A percentile compares a stretch with the other conserved stretches of the same genome.
These are phyloP conservation scores for Apamea monoglypha DNA, from an alignment of 2,888 invertebrate genomes.

Conservation along the genomic window DNA sequence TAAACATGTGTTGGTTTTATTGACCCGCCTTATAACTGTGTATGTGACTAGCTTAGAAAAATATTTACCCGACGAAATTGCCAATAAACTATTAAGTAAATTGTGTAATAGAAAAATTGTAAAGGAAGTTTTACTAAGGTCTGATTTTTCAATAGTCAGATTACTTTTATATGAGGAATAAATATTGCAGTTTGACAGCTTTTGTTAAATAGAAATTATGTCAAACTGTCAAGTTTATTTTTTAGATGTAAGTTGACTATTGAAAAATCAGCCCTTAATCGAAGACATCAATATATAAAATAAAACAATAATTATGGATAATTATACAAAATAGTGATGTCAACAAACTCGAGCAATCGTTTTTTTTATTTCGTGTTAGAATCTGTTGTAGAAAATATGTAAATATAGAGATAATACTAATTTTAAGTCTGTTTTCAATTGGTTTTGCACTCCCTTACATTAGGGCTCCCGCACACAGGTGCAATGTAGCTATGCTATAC, in stretches of 20 bases:
- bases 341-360: conserved; percentile 45
- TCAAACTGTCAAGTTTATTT: not conserved
- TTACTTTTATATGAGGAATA: not conserved
- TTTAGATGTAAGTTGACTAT: not conserved
- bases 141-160: not conserved
- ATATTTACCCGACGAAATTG: conserved; percentile 52
- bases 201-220: not conserved
- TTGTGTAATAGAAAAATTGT: conserved; percentile 41
- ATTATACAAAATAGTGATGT: conserved; percentile 33
- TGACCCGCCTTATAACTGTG: conserved; percentile 61
- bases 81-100: conserved; percentile 44
- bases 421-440: conserved; percentile 37
- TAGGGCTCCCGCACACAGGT: conserved; percentile 4
- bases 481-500: not conserved
- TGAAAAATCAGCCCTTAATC: not conserved
- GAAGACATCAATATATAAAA: conserved; percentile 12
- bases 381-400: conserved; percentile 46
- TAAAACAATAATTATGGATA: conserved; percentile 11
- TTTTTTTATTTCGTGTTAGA: conserved; percentile 54
- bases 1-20: conserved; percentile 69
- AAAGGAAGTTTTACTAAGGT: conserved; percentile 35
- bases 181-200: not conserved
- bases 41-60: conserved; percentile 50
- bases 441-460: not conserved
- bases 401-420: conserved; percentile 46